These are phyloP conservation scores for Acrocephalus arundinaceus DNA, from an alignment of 2,113 vertebrate genomes.

Conservation along the genomic window DNA sequence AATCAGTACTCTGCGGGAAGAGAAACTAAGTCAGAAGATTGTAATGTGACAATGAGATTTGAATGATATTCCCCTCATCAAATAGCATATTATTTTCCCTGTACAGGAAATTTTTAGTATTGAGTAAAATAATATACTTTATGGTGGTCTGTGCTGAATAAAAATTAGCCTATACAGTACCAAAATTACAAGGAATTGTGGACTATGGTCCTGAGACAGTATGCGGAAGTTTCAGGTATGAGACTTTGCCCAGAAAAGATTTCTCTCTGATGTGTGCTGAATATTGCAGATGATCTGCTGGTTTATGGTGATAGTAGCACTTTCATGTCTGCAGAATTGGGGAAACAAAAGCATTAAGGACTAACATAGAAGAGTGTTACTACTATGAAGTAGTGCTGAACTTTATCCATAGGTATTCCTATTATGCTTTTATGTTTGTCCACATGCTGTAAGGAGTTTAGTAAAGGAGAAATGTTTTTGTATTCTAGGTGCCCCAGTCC, in stretches of 20 bases:
- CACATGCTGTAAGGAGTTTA: background rate
- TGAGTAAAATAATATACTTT: background rate
- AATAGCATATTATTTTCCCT: background rate
- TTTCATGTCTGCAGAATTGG: background rate
- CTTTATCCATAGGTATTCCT: background rate
- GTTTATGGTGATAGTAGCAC: background rate
- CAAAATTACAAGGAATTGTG: background rate
- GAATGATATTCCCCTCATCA: background rate
- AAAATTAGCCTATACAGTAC: background rate
- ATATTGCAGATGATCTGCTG: background rate
- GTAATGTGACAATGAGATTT: background rate
- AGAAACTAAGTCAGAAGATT: background rate
- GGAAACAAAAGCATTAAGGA: background rate
- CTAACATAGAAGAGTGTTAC: rapidly evolving
- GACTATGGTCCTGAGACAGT: background rate
- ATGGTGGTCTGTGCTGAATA: background rate
- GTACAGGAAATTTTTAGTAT: background rate
- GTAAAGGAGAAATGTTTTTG: background rate
- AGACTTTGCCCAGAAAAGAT: background rate
- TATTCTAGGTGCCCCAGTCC: background rate
- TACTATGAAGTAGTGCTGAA: background rate
- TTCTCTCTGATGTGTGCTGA: background rate
- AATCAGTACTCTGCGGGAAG: background rate
- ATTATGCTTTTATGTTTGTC: background rate
- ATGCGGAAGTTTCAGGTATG: background rate